Base-by-base conservation (phyloP, 1,140 invertebrate genomes). In the Drosophila dunni region DNA sequence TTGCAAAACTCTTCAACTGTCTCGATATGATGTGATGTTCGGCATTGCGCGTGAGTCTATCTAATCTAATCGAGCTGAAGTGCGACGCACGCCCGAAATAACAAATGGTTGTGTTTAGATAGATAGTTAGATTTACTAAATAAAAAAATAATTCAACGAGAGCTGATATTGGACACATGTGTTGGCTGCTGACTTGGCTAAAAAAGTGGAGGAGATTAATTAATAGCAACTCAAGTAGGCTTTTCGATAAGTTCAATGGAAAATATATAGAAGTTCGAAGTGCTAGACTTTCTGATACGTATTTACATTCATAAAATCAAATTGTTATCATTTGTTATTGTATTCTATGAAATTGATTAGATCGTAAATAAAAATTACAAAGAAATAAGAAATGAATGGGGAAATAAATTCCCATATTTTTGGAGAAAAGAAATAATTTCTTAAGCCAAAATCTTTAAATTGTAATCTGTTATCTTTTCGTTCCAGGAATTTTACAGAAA, bases 11-110 rank as follows among this genome's bases (percentile, higher is more conserved):
- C 53, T 60, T 72, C 44, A 79, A 42, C 9, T 57, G n/a, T 36
- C 8, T 15, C 50, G 76, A 54, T 57, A 40, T 44, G 78, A 34
- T 61, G 20, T 38, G 33, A 40, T 72, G 69, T 44, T 15, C 44
- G 29, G 24, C 53, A 53, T 38, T 45, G n/a, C 17, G 54, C 45
- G n/a, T 40, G 7, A 1, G 8, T 9, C 33, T 65, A 81, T 82
- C 79, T 83, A 46, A 82, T 82, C 79, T 83, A 46, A 82, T 83
- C 79, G 63, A 8, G 11, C 6, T 42, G n/a, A 36, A 82, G 65
- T 70, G 62, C 45, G 70, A 60, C 70, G 34, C 40, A 67, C 63
- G 63, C 63, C 53, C 6, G 7, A 40, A 72, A 60, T 33, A 34
- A 38, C 40, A 57, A 63, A 38, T 11, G n/a, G 8, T 45, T 33